A percentile compares a stretch with the other conserved stretches of the same genome.
phyloP scores from a whole-genome alignment of 2,888 invertebrate genomes.

The Nemurella pictetii region DNA sequence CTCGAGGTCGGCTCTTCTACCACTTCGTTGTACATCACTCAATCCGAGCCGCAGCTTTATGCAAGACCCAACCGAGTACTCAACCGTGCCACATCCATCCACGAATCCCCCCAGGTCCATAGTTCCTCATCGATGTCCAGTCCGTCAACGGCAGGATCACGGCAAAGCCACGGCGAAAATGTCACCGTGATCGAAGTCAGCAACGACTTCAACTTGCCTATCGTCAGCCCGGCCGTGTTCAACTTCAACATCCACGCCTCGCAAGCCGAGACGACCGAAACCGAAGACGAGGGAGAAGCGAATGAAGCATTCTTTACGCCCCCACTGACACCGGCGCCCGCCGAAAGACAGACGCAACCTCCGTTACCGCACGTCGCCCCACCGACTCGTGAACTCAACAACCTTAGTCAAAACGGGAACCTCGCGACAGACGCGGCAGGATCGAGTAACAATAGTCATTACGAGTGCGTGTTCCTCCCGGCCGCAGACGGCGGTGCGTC shows the following conservation, averaged over 20 bases:
- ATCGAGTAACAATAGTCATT: conserved; percentile 35
- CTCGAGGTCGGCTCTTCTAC: conserved; percentile 33
- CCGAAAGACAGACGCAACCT: conserved; percentile 26
- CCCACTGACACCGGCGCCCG: conserved; percentile 40
- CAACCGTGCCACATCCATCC: conserved; percentile 38
- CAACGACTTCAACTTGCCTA: neutral
- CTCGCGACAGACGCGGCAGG: neutral
- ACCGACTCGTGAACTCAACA: neutral
- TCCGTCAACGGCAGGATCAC: conserved; percentile 20
- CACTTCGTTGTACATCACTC: conserved; percentile 42
- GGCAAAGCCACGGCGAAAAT: conserved; percentile 38
- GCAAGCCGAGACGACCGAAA: neutral
- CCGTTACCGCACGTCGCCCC: neutral
- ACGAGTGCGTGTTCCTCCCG: conserved; percentile 41
- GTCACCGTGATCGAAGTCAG: conserved; percentile 46
- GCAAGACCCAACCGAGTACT: conserved; percentile 37
- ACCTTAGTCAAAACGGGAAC: neutral
- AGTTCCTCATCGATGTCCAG: conserved; percentile 29
- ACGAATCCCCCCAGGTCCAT: conserved; percentile 33
- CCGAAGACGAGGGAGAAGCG: conserved; percentile 34
- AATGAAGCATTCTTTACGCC: conserved; percentile 43
- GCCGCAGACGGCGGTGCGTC: conserved; percentile 8
- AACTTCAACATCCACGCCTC: conserved; percentile 42
- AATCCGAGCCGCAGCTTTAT: conserved; percentile 40
- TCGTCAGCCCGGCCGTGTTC: conserved; percentile 40